Conservation (phyloP, 2,888 invertebrate genomes). For the Tenthredo amoena region DNA sequence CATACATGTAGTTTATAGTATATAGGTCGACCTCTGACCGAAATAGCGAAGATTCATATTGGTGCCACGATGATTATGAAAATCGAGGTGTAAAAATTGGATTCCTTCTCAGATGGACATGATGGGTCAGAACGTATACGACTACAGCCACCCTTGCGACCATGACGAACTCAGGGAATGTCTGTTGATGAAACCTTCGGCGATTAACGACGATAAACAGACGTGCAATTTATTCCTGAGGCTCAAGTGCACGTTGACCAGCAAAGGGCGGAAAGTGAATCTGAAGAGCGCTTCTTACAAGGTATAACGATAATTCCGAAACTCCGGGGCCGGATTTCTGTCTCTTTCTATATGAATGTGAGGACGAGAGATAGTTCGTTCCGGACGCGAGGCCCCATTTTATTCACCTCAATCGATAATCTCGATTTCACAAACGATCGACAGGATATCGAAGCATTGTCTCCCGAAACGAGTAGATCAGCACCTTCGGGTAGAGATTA, state of each 20-base stretch:
- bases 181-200: constrained; percentile 79
- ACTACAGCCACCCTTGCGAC: constrained; percentile 97
- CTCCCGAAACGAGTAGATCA: no score
- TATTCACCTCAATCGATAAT: no score
- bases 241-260: constrained; percentile 96
- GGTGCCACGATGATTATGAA: no score
- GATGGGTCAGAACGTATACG: constrained; percentile 96
- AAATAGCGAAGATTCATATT: no score
- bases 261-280: constrained; percentile 96
- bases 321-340: not conserved
- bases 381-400: not conserved
- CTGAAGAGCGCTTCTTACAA: constrained; percentile 97
- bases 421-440: no score
- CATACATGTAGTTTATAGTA: no score
- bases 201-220: constrained; percentile 76
- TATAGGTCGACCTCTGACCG: constrained; percentile 30
- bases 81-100: not conserved
- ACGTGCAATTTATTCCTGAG: constrained; percentile 86
- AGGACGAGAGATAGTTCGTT: no score
- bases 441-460: no score
- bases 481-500: no score
- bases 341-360: no score
- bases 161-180: constrained; percentile 91
- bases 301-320: constrained; percentile 79
- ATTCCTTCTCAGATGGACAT: constrained; percentile 89